phyloP scores from a whole-genome alignment of 1,140 invertebrate species.

The Aporrectodea caliginosa region DNA sequence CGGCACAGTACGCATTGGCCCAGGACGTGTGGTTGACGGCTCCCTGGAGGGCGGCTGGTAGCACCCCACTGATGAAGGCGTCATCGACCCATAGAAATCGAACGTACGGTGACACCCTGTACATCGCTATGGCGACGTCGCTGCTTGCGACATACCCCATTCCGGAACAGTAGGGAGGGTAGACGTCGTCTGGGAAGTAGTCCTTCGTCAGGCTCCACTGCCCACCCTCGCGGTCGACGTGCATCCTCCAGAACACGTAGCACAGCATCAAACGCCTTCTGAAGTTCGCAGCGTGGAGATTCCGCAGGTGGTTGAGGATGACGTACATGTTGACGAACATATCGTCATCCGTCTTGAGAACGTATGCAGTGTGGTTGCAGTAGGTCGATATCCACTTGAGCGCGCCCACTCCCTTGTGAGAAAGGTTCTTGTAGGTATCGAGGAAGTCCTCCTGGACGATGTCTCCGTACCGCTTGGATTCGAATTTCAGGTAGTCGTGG shows the following conservation, averaged over 20 bases:
- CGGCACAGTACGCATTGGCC: conserved; percentile 1
- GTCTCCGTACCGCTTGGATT: conserved; percentile 64
- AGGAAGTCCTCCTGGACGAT: conserved; percentile 74
- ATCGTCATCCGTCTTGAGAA: conserved; percentile 61
- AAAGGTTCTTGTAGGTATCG: conserved; percentile 78
- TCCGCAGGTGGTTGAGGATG: conserved; percentile 32
- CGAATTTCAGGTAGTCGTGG: conserved; percentile 57
- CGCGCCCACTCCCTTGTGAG: conserved; percentile 72
- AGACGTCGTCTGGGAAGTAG: conserved; percentile 19
- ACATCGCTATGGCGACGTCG: conserved; percentile 23
- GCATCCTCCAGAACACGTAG: conserved; percentile 24
- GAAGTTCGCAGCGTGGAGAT: background rate
- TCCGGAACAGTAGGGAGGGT: conserved; percentile 31
- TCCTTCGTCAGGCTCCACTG: conserved; percentile 16
- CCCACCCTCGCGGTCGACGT: conserved; percentile 35
- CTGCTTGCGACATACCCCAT: conserved; percentile 9
- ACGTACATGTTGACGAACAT: conserved; percentile 58
- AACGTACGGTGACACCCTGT: conserved; percentile 20
- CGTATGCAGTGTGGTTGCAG: conserved; percentile 59
- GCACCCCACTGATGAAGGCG: conserved; percentile 32
- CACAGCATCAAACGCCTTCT: conserved; percentile 18
- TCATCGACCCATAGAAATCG: conserved; percentile 48
- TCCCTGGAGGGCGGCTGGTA: conserved; percentile 27
- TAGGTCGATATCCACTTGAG: conserved; percentile 75
- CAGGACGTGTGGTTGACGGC: conserved; percentile 29